Conservation (phyloP, 2,888 invertebrate genomes). For the Chorisops tibialis region DNA sequence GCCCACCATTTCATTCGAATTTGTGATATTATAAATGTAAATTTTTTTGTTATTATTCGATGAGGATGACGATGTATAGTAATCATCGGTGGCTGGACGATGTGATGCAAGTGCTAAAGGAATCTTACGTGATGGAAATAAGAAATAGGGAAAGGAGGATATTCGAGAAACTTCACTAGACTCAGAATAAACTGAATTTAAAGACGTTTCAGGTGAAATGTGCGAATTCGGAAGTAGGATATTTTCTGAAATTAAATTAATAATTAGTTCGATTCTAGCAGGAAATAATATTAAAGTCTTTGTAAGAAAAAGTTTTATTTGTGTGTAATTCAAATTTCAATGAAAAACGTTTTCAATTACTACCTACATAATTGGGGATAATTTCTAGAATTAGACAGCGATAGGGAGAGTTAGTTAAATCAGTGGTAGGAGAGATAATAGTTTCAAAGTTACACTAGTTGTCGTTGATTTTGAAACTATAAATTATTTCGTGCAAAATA, state of each 20-base stretch:
- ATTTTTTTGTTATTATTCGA: conserved; percentile 33
- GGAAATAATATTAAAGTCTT: too few relatives aligned
- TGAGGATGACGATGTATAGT: conserved; percentile 43
- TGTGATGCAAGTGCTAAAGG: conserved; percentile 52
- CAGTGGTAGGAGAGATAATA: too few relatives aligned
- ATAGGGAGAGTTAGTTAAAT: too few relatives aligned
- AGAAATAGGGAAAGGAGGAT: conserved; percentile 59
- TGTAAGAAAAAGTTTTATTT: too few relatives aligned
- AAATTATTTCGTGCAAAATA: too few relatives aligned
- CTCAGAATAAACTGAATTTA: conserved; percentile 55
- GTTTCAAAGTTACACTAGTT: too few relatives aligned
- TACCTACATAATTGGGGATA: too few relatives aligned
- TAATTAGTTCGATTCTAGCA: conserved; percentile 26
- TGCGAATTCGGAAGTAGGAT: conserved; percentile 52
- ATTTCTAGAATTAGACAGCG: too few relatives aligned
- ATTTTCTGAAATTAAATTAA: conserved; percentile 54
- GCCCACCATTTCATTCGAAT: conserved; percentile 23
- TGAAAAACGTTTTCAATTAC: too few relatives aligned
- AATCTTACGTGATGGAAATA: conserved; percentile 56
- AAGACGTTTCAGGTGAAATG: conserved; percentile 58
- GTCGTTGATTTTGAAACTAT: too few relatives aligned
- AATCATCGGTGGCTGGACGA: conserved; percentile 51
- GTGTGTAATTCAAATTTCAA: too few relatives aligned
- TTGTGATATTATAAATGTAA: conserved; percentile 22
- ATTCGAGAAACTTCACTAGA: conserved; percentile 38